Base-by-base conservation (phyloP, 2,113 vertebrate genomes). In the Tragelaphus buxtoni region DNA sequence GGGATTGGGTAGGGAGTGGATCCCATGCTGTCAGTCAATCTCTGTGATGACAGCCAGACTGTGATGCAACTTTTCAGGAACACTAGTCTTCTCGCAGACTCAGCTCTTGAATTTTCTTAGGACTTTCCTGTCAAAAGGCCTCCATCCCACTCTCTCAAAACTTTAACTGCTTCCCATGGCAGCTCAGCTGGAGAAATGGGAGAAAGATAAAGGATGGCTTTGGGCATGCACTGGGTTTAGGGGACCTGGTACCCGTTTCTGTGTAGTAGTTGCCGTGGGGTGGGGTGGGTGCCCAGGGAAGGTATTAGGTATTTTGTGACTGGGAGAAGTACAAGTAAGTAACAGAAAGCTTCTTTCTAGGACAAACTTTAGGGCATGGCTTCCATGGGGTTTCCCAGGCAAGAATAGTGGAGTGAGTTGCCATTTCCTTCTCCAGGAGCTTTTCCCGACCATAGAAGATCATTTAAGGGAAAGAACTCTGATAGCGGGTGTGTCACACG, bases 251-350 rank as follows among this genome's bases (percentile, higher is more conserved):
- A 7, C 7, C 35, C 84, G 42, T 60, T 11, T 80, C 47, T 28
- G 5, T 1, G 11, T 1, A 56, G 24, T 2, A 3, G 30, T 49
- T 7, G 22, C 30, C 12, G 2, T 9, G 16, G 77, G 47, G 18
- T 28, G 26, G 42, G 1, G 26, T 14, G 22, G 4, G n/a, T 24
- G 30, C 24, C 39, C 13, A 77, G 7, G 13, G 77, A 85, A 8
- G 22, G 22, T 42, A 12, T 12, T 30, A 28, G 20, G 56, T 88
- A 26, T 81, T 80, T 80, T 39, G 42, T 77, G 45, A 45, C 76
- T 47, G n/a, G 26, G 17, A 63, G 26, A 94, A 58, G 35, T n/a
- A 91, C n/a, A 39, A 85, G 69, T 69, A 77, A 91, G 60, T 69
- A 55, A 47, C 61, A 89, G 63, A 76, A 89, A 55, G 55, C 58